Evolutionary conservation across 1,140 invertebrate genomes (phyloP), one percentile per base, ranked within the genome.

Genomic region (Cherax destructor): DNA sequence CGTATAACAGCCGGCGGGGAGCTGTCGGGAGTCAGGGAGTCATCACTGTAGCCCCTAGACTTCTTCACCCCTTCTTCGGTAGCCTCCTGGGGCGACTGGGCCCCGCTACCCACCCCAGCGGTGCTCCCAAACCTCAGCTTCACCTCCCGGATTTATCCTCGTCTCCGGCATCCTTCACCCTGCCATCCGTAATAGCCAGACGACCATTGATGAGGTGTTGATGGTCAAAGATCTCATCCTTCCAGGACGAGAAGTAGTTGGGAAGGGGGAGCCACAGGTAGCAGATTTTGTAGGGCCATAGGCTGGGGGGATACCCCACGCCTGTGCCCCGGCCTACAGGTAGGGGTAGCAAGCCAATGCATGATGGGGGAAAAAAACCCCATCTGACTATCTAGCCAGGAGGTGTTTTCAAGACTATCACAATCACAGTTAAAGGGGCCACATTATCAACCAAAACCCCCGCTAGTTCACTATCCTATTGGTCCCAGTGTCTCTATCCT

Each of bases 21-120:
- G 86, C 91, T 92, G 89, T 93, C 91, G 0, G 93, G 92, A 50
- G 86, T 92, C 56, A 93, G 86, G 77, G 91, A 93, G 16, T 91
- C 84, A n/a, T 91, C 93, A 24, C 92, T 93, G 65, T 93, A 93
- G 47, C 93, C 93, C 24, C 92, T 81, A n/a, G 72, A 87, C 78
- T 91, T 88, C 78, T 88, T 93, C 10, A 77, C 72, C 1, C 83
- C 91, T 16, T 86, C 86, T 16, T 85, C 92, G 30, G 52, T 59
- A 52, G 47, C 30, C 52, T 86, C 83, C 10, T 65, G 13, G 11
- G 11, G 61, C 61, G 84, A 61, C 81, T 47, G 79, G 78, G 41
- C 49, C 21, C 65, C 74, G 41, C 83, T 56, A 5, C 9, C 16
- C 4, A 84, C 10, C 4, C 88, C 59, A 5, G 24, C 13, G 7